Evolutionary conservation across 1,140 invertebrate species (phyloP), one percentile per base, ranked within the genome.

Genomic region (Fopius arisanus): DNA sequence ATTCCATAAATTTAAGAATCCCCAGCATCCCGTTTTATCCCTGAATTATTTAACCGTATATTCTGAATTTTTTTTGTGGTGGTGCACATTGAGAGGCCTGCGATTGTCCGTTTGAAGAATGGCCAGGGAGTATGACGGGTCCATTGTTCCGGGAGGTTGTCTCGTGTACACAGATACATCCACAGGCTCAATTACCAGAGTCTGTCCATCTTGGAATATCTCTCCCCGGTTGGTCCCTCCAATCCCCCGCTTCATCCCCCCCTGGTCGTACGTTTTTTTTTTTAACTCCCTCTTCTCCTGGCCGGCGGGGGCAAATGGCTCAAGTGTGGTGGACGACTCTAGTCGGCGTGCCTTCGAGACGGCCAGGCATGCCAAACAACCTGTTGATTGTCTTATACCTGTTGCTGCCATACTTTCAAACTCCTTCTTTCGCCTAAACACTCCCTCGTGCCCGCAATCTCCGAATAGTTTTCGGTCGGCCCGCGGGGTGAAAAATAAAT

Each of bases 301-400:
- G 68, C 66, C 43, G 43, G 75, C 33, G 72, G 65, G 48, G 73
- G 71, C 51, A 71, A 26, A 65, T 70, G 31, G 43, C 41, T 65
- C 37, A 65, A 70, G 65, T 54, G 76, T 26, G 69, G 62, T 70
- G 72, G 62, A 74, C 65, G 43, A 68, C 72, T 73, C 72, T 73
- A 73, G 66, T 73, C 72, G 72, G 77, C 77, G 78, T 79, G 72
- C 78, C 78, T 77, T 80, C 78, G 76, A 78, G 73, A 79, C 79
- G 79, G 79, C 77, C 72, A 75, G 82, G 81, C 80, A 79, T 80
- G 81, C 80, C 79, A 83, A 86, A 82, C 80, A 84, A 84, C 82
- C 83, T 85, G 84, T 86, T 83, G 82, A 83, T 78, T 81, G 81
- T 83, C 80, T 80, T 82, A 79, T 80, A 82, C 84, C 81, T 86